Evolutionary conservation across 2,113 vertebrate species (phyloP), one percentile per base, ranked within the genome.

Genomic region (Dolichallabes microphthalmus): DNA sequence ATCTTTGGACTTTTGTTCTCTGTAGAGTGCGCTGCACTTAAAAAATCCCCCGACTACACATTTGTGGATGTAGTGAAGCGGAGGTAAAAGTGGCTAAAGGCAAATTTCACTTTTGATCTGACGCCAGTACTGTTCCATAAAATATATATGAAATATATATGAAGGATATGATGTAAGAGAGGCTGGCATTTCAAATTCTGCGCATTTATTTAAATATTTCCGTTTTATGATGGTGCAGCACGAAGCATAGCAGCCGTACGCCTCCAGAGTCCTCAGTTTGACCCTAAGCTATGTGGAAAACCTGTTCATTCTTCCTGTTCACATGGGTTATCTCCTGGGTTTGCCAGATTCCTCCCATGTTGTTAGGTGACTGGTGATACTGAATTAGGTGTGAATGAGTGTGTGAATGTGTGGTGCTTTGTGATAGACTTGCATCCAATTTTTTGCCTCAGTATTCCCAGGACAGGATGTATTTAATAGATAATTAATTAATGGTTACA

Each of bases 21-120:
- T 85, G 45, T 32, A 57, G 50, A 68, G 30, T 53, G 45, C 73
- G 53, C 58, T 50, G 63, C 75, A 22, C 30, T 85, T 27, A 84
- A 27, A 30, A 45, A 64, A 6, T 7, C 45, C 58, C 60, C n/a
- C 35, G 69, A 63, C 12, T 63, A 14, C 35, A 74, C 30, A 45
- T n/a, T 12, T 61, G 55, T 30, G 82, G 57, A 60, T 74, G 3
- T 14, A 22, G 4, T 75, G 55, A 39, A 15, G 15, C 50, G 74
- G n/a, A 63, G 8, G 55, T 64, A 61, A 77, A 78, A 32, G 61
- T 50, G 71, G 3, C 39, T 19, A 52, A 39, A 15, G 30, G 55
- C 20, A 58, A 39, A 69, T 74, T 27, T 63, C 25, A 25, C 30
- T 45, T 80, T n/a, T 75, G 71, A 50, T 74, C 1, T 4, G 39